Evolutionary conservation across 2,113 vertebrate genomes (phyloP), one percentile per base, ranked within the genome.

Genomic region (Daubentonia madagascariensis): DNA sequence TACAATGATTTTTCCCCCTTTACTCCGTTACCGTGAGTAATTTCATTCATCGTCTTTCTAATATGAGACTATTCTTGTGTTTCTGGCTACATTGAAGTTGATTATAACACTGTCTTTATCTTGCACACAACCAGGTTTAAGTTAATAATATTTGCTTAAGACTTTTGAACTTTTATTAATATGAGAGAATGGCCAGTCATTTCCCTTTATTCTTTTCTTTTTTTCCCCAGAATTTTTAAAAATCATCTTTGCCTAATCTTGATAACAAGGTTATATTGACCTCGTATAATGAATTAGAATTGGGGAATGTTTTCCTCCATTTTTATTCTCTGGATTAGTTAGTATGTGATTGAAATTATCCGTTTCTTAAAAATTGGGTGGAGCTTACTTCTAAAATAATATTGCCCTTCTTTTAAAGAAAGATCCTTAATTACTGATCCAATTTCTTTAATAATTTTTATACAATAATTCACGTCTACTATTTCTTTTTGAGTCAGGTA

Each of bases 211-310:
- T 68, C 13, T 59, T 57, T 40, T 85, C 57, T 65, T 50, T 43
- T 67, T n/a, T 48, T 48, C 22, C 13, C 25, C 32, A 52, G 73
- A 43, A 7, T 68, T 75, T 85, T 43, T 70, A 9, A 70, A 73
- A 17, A 72, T 94, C 1, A 57, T 91, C 17, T 92, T 96, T 91
- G 35, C 35, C 67, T 96, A 59, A 70, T 95, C 61, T 95, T 95
- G 22, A 17, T 84, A 63, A 43, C 13, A 61, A 61, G 3, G 4
- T 93, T 85, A 96, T 91, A 79, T 28, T 93, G 52, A 6, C 22
- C 12, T 93, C 13, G 67, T 35, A 37, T 45, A 87, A 84, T 84
- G 12, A 76, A 70, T 75, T 90, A 88, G 43, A 92, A 94, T 90
- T 65, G 67, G 48, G 9, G 43, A 81, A 52, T 6, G 3, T 84